Evolutionary conservation across 2,888 invertebrate genomes (phyloP).

Genomic region (Gastracanthus pulcherrimus): DNA sequence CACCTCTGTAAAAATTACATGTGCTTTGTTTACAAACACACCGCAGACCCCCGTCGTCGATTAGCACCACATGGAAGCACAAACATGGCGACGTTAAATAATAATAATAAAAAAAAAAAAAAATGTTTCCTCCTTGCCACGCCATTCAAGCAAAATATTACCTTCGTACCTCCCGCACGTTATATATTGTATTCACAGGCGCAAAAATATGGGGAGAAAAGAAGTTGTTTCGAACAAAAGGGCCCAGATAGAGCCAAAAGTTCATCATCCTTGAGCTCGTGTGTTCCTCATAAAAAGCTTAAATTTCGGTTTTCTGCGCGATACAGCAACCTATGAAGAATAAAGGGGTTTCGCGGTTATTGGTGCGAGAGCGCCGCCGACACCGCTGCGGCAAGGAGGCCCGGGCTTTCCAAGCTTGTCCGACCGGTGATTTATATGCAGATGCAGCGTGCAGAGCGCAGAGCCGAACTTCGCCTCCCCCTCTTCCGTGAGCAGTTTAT

Average conservation of each 20-base stretch:
- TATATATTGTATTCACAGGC: neutral
- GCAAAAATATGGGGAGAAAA: too few relatives aligned
- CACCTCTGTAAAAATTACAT: too few relatives aligned
- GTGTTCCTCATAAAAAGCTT: neutral
- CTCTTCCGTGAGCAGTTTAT: too few relatives aligned
- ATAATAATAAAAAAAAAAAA: too few relatives aligned
- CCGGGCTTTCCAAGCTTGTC: slow-evolving; percentile 61
- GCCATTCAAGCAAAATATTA: too few relatives aligned
- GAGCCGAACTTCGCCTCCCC: slow-evolving; percentile 58
- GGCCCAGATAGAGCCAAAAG: neutral
- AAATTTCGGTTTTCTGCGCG: neutral
- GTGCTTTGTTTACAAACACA: too few relatives aligned
- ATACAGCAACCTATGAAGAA: too few relatives aligned
- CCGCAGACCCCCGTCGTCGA: too few relatives aligned
- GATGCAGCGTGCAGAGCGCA: slow-evolving; percentile 66
- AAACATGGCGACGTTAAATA: too few relatives aligned
- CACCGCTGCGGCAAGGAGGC: slow-evolving; percentile 29
- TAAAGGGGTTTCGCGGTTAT: slow-evolving; percentile 23
- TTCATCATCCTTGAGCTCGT: neutral
- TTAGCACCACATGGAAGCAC: too few relatives aligned
- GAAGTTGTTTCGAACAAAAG: neutral
- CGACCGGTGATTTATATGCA: slow-evolving; percentile 74
- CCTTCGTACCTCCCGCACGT: too few relatives aligned
- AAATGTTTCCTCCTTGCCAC: too few relatives aligned
- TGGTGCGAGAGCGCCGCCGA: slow-evolving; percentile 39